A percentile compares a stretch with the other conserved stretches of the same genome.
These are phyloP conservation scores for Columba janthina DNA, from an alignment of 2,113 vertebrate genomes.

Conservation along the genomic window DNA sequence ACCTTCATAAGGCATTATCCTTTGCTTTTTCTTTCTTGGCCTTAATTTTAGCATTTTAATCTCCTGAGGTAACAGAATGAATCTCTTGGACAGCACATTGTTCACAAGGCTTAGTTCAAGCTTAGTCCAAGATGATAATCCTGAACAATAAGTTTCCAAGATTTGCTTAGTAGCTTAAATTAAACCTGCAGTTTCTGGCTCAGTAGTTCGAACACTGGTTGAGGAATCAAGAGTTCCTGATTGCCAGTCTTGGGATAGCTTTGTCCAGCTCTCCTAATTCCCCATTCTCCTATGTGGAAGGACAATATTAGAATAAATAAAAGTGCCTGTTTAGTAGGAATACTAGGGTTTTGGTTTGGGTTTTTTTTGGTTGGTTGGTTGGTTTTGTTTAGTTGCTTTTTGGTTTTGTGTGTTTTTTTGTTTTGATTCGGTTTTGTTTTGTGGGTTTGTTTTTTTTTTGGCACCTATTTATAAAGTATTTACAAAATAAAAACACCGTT, in stretches of 20 bases:
- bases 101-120: background rate
- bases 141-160: background rate
- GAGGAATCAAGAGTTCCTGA: background rate
- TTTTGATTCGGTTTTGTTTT: too few relatives aligned
- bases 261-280: background rate
- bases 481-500: background rate
- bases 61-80: background rate
- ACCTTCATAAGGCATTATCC: background rate
- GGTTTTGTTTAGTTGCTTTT: too few relatives aligned
- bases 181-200: background rate
- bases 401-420: too few relatives aligned
- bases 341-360: background rate
- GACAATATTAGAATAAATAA: background rate
- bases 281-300: background rate
- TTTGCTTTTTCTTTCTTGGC: background rate
- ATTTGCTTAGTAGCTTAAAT: background rate
- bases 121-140: background rate
- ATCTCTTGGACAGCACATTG: background rate
- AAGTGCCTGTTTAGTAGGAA: background rate
- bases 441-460: background rate
- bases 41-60: background rate
- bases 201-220: background rate
- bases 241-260: background rate
- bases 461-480: background rate
- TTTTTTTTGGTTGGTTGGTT: too few relatives aligned